Conservation (phyloP, 2,113 vertebrate genomes). For the Anseranas semipalmata region DNA sequence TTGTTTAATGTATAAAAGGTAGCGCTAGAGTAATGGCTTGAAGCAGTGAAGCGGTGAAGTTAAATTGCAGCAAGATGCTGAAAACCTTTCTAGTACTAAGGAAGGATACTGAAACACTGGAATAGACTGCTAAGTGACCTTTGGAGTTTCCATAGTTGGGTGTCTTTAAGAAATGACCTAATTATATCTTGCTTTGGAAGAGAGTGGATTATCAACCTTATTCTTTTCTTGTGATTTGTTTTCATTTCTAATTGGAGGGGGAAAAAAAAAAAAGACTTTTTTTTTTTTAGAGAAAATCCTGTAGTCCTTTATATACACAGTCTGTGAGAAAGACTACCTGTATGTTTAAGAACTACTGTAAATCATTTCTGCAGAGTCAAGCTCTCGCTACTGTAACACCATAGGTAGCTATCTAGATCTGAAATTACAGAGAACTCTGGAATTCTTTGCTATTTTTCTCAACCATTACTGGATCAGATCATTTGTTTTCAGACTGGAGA, state of each 20-base stretch:
- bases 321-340: neutral
- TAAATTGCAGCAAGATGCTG: neutral
- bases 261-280: neutral
- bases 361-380: constrained; percentile 18
- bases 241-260: neutral
- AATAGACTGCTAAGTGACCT: neutral
- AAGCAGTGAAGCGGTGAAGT: neutral
- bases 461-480: constrained; percentile 7
- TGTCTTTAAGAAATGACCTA: neutral
- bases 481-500: constrained; percentile 38
- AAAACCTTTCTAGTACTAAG: neutral
- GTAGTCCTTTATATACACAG: neutral
- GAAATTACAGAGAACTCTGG: constrained; percentile 7
- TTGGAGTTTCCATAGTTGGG: neutral
- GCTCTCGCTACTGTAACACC: neutral
- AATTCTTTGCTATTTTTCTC: constrained; percentile 10
- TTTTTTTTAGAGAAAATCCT: neutral
- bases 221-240: neutral
- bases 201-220: neutral
- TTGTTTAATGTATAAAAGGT: neutral
- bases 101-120: neutral
- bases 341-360: neutral
- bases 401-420: neutral
- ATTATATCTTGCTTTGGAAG: neutral
- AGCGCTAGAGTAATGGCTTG: neutral